Evolutionary conservation across 2,888 invertebrate genomes (phyloP).

Genomic region (Neuroscelio doddi): DNA sequence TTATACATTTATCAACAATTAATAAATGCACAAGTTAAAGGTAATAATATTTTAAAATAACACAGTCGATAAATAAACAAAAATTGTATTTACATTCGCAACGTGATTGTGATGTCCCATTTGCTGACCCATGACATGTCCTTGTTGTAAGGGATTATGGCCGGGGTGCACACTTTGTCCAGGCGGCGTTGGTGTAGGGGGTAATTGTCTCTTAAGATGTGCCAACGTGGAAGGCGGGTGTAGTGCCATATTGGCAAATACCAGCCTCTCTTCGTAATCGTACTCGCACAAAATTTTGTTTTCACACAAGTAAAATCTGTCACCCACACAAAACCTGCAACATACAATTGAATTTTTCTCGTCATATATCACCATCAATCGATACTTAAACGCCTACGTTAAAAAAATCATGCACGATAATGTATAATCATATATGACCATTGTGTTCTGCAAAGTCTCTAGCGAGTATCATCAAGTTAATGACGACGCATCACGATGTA

Average conservation of each 20-base stretch:
- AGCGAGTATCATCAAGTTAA: constrained; percentile 20
- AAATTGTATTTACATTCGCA: constrained; percentile 62
- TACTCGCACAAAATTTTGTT: constrained; percentile 98
- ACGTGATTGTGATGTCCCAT: constrained; percentile 68
- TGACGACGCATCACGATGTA: constrained; percentile 12
- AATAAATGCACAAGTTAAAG: not conserved
- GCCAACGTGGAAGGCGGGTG: constrained; percentile 86
- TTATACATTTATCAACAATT: not conserved
- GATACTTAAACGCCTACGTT: too few relatives aligned
- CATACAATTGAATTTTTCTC: not conserved
- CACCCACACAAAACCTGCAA: constrained; percentile 85
- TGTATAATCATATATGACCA: not conserved
- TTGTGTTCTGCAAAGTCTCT: not conserved
- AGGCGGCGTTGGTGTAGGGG: constrained; percentile 66
- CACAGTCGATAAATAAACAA: not conserved
- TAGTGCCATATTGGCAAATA: constrained; percentile 96
- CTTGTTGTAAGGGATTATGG: constrained; percentile 64
- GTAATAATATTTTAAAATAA: not conserved
- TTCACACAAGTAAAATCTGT: constrained; percentile 96
- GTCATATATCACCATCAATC: too few relatives aligned
- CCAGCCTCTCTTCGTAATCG: constrained; percentile 96
- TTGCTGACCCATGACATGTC: constrained; percentile 64
- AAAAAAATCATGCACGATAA: too few relatives aligned
- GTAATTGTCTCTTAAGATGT: constrained; percentile 82
- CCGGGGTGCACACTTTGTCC: constrained; percentile 63